Percentiles rank a stretch among this genome's conserved stretches.
Conservation (phyloP, 2,797 vertebrate species). For the Antennarius maculatus region DNA sequence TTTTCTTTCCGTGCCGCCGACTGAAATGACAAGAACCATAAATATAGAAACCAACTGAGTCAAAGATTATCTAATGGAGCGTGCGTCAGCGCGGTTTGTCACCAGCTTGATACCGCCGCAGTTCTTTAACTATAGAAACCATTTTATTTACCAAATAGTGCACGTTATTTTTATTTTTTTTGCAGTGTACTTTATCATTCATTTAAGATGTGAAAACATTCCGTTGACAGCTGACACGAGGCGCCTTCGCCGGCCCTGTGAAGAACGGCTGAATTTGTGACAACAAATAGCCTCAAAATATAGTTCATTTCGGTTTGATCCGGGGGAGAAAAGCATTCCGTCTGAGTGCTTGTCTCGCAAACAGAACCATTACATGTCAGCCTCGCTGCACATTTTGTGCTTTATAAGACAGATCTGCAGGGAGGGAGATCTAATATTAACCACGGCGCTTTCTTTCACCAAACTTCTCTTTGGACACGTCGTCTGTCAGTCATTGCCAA, state of each 20-base stretch:
- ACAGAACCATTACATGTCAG: constrained; percentile 60
- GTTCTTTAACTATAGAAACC: constrained; percentile 50
- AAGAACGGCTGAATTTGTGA: constrained; percentile 58
- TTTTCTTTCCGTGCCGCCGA: constrained; percentile 62
- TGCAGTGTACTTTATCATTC: constrained; percentile 47
- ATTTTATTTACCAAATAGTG: constrained; percentile 52
- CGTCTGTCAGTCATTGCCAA: constrained; percentile 31
- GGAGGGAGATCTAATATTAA: constrained; percentile 60
- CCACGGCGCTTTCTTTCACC: constrained; percentile 49
- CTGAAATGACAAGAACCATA: constrained; percentile 71
- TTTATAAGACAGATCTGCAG: constrained; percentile 68
- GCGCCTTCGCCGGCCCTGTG: constrained; percentile 38
- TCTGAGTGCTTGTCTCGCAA: constrained; percentile 65
- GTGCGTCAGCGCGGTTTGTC: constrained; percentile 69
- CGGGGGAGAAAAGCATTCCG: constrained; percentile 9
- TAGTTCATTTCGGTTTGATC: constrained; percentile 66
- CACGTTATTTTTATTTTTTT: constrained; percentile 8
- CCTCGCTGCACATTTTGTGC: constrained; percentile 61
- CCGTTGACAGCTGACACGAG: constrained; percentile 60
- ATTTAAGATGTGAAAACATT: constrained; percentile 51
- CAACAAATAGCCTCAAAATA: constrained; percentile 65
- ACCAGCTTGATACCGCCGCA: constrained; percentile 64
- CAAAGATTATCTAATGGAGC: constrained; percentile 78
- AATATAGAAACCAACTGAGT: constrained; percentile 78
- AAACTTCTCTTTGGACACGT: constrained; percentile 57